phyloP scores from a whole-genome alignment of 2,797 vertebrate genomes.

The Thripadectes ignobilis region DNA sequence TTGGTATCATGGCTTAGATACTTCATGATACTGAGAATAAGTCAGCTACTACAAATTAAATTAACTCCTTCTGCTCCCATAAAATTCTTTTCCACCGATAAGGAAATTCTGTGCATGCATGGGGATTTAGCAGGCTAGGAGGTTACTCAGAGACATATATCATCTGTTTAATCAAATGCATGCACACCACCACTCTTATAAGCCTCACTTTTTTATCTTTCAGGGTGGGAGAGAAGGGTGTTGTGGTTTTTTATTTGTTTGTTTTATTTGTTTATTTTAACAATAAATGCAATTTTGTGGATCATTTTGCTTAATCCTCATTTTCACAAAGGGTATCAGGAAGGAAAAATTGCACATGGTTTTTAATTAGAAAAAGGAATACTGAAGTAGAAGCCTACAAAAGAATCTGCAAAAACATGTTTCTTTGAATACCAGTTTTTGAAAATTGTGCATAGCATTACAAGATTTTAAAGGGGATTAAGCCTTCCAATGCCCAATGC shows the following conservation, averaged over 20 bases:
- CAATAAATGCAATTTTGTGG: neutral
- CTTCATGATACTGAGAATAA: neutral
- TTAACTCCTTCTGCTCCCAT: neutral
- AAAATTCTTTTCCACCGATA: neutral
- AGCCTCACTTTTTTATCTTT: neutral
- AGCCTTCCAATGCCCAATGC: neutral
- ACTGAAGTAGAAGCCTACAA: neutral
- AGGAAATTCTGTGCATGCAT: fast-evolving
- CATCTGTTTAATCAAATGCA: neutral
- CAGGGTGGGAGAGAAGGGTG: neutral
- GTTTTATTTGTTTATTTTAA: neutral
- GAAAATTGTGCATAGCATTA: neutral
- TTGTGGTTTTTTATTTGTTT: neutral
- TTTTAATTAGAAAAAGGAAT: neutral
- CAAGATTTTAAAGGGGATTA: neutral
- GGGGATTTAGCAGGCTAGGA: neutral
- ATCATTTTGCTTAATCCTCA: neutral
- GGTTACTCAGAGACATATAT: neutral
- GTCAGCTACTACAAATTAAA: neutral
- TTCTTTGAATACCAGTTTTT: neutral
- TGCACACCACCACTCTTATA: neutral
- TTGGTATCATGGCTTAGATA: neutral
- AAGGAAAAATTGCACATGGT: neutral
- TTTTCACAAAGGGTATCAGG: neutral
- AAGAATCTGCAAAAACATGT: neutral